Conservation (phyloP, 2,888 invertebrate genomes). For the Bembecia ichneumoniformis region DNA sequence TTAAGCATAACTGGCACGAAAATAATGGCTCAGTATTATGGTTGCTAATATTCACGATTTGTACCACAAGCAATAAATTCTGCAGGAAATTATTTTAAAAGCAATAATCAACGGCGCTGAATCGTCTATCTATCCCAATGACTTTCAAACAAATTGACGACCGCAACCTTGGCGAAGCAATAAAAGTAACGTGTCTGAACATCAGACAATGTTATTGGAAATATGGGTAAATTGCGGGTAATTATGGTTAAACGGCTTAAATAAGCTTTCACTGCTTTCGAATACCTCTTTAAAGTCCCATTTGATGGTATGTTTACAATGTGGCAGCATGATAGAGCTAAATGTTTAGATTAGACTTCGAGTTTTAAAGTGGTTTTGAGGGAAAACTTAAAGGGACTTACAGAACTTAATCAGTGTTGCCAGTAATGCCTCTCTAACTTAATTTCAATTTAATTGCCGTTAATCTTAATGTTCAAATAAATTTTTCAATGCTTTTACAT, state of each 20-base stretch:
- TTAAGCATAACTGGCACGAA: too few relatives aligned
- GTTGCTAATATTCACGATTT: too few relatives aligned
- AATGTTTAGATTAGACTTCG: conserved; percentile 23
- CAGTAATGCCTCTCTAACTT: not conserved
- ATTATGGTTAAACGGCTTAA: conserved; percentile 25
- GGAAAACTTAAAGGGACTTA: not conserved
- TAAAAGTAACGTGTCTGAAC: conserved; percentile 20
- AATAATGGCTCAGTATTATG: too few relatives aligned
- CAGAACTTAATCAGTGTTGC: not conserved
- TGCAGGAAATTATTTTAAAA: not conserved
- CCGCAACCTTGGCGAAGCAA: conserved; percentile 12
- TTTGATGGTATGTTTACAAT: conserved; percentile 28
- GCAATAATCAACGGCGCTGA: conserved; percentile 3
- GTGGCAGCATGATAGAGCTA: conserved; percentile 26
- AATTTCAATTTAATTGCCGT: not conserved
- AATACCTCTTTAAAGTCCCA: conserved; percentile 24
- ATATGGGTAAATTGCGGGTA: conserved; percentile 33
- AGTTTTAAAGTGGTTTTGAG: conserved; percentile 14
- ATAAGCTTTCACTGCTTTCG: conserved; percentile 41
- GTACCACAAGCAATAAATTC: too few relatives aligned
- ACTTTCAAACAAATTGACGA: conserved; percentile 1
- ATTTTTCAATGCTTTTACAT: not conserved
- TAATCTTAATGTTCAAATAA: not conserved
- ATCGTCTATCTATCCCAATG: not conserved
- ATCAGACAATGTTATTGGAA: conserved; percentile 24